A percentile compares a stretch with the other conserved stretches of the same genome.
Evolutionary conservation across 30 jellyfish, hydroid and myxozoan genomes (phyloP).

Genomic region (Aurelia sp.): DNA sequence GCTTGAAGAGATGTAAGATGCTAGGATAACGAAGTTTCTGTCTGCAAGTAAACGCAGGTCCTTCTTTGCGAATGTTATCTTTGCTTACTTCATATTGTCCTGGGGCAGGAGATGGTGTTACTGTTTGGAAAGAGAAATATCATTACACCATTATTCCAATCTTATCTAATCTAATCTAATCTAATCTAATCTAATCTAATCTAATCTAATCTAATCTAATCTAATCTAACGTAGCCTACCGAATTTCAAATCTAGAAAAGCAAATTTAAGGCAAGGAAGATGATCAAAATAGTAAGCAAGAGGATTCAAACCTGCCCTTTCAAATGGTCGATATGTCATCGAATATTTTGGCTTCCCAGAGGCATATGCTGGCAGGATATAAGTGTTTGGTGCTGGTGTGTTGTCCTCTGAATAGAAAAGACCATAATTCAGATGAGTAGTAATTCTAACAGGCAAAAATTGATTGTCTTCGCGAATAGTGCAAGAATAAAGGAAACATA

Average conservation of each 20-base stretch:
- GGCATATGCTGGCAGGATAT: conserved; percentile 52
- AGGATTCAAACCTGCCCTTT: conserved; percentile 50
- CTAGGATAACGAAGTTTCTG: conserved; percentile 67
- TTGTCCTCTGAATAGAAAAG: conserved; percentile 30
- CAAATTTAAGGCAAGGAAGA: no score
- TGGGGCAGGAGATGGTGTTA: conserved; percentile 73
- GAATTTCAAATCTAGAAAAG: no score
- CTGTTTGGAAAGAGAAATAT: conserved; percentile 24
- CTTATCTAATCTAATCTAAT: no score
- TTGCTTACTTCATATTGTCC: conserved; percentile 32
- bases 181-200: no score
- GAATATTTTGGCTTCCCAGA: conserved; percentile 54
- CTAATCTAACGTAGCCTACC: no score
- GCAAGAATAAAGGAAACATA: no score
- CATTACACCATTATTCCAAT: neutral
- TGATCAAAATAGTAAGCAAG: no score
- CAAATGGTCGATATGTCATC: conserved; percentile 85
- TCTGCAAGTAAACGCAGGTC: conserved; percentile 70
- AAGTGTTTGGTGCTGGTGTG: conserved; percentile 74
- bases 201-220: no score
- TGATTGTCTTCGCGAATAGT: no score
- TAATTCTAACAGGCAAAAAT: no score
- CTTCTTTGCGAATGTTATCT: conserved; percentile 36
- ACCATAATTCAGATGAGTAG: no score
- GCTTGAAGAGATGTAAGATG: conserved; percentile 35